Base-by-base conservation (phyloP, 2,797 vertebrate species). In the Malurus leucopterus region DNA sequence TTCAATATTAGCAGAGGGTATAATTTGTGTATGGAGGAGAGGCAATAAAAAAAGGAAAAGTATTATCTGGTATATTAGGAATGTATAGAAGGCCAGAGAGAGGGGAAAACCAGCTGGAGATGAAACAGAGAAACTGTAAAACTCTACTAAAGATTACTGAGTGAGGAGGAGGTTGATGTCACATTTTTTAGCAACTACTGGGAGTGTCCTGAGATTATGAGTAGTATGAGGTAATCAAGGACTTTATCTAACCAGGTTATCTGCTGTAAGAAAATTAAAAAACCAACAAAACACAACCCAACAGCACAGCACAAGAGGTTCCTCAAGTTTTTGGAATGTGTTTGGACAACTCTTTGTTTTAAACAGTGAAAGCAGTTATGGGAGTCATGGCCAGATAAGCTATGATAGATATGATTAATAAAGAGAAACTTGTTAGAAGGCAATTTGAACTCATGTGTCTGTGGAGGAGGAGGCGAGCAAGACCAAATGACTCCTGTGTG, bases 11-110 rank as follows among this genome's bases (percentile, higher is more conserved):
- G 79, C 63, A 88, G 78, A 82, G 84, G 92, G 38, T 38, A 77
- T 88, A 78, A 83, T 69, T 86, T 59, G 63, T 78, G 53, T 44
- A 89, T 83, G 83, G 93, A 89, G 73, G 49, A 75, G 67, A 91
- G 59, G 41, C 67, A 81, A 59, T 87, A 75, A 80, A 83, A 86
- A 72, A 62, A 30, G 55, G 67, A 80, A 65, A 27, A 72, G 32
- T 69, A 88, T 92, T 89, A 69, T 69, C 59, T 93, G 59, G 7
- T 80, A 11, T 57, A 85, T 75, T 78, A 85, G 63, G 83, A 89
- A 89, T 51, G 63, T 26, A 10, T 41, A 62, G 73, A 93, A 94
- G 43, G 59, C 85, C 67, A 78, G 76, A 69, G 57, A 80, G 67
- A 86, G 30, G 41, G 49, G 64, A 63, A 55, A 65, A 49, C 46